Base-by-base conservation (phyloP, 2,888 invertebrate genomes). In the Andrena trimmerana region DNA sequence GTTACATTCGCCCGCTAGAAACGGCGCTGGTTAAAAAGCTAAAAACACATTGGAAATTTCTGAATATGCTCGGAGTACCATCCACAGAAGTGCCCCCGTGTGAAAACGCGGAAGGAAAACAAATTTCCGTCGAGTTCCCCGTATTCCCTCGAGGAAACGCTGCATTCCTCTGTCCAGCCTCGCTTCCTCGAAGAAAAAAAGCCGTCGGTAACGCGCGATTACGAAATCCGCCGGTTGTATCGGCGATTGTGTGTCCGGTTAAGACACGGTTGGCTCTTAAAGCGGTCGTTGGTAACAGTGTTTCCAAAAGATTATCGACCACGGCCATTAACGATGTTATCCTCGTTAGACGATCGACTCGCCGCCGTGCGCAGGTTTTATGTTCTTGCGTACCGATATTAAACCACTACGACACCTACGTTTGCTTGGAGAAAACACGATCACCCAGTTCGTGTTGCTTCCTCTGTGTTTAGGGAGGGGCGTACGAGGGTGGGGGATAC, bases 221-320 rank as follows among this genome's bases (percentile, higher is more conserved):
- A 50, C 7, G 50, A 68, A 68, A 62, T 66, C 27, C 16, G 27
- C 27, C 16, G 29, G 29, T 42, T 62, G 42, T 48, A 24, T 67
- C 78, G 13, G 29, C 24, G 31, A 73, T 72, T 20, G 27, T 54
- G 42, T 42, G 59, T 33, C 36, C 65, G 59, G 42, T 42, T 48
- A 20, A 59, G 36, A 13, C 54, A 59, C 62, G 36, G 60, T 65
- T 66, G 65, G 42, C 6, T 50, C 24, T 31, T n/a, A 36, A 78
- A 63, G 52, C 80, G 54, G 16, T 80, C 42, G 70, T 82, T 82
- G 75, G 66, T 80, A 82, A 80, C 69, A 33, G 52, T 74, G 42
- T 42, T 48, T 16, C 8, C 6, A 52, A 71, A 69, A n/a, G 60
- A 70, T 70, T 75, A 82, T 59, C 69, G 62, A 71, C 66, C 31